phyloP scores from a whole-genome alignment of 2,113 vertebrate genomes.

The Vicugna pacos region DNA sequence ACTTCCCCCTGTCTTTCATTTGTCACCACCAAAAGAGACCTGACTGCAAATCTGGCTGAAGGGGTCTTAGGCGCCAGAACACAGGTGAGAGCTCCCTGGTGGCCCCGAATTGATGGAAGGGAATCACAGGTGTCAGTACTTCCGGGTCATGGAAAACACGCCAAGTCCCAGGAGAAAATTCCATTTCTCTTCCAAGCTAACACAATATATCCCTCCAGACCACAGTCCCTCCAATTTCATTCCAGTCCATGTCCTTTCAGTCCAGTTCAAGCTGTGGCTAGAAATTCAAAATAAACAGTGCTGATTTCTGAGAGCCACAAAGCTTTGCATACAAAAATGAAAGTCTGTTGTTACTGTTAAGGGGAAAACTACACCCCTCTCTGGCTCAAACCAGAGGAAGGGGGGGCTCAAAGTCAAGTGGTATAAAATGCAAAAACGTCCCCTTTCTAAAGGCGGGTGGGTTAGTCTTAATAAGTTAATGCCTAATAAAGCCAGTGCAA shows the following conservation, averaged over 20 bases:
- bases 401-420: conserved; percentile 3
- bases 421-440: conserved; percentile 41
- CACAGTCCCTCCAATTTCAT: neutral
- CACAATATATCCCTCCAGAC: conserved; percentile 1
- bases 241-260: neutral
- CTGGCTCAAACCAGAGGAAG: conserved; percentile 21
- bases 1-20: neutral
- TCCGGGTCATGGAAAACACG: neutral
- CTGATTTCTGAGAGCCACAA: neutral
- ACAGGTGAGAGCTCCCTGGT: neutral
- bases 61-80: neutral
- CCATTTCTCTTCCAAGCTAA: conserved; percentile 13
- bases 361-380: neutral
- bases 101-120: neutral
- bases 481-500: neutral
- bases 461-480: conserved; percentile 38
- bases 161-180: neutral
- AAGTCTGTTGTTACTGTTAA: neutral
- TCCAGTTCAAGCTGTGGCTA: neutral
- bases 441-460: neutral
- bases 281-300: conserved; percentile 56
- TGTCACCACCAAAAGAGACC: neutral
- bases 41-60: neutral
- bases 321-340: neutral
- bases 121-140: neutral